phyloP scores from a whole-genome alignment of 2,113 vertebrate genomes.

The Crotalus horridus region DNA sequence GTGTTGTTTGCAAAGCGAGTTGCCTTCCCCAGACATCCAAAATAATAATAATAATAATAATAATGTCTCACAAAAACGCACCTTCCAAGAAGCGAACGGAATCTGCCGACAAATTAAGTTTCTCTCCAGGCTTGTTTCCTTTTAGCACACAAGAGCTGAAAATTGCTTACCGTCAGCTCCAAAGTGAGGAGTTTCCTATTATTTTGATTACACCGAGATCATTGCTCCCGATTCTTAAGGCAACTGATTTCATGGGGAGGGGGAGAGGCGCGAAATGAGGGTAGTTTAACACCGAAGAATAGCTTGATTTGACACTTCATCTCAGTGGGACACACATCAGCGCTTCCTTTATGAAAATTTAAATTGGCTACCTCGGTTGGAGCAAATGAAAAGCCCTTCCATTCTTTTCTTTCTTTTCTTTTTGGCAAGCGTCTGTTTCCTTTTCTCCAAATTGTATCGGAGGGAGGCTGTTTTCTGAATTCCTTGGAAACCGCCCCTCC shows the following conservation, averaged over 20 bases:
- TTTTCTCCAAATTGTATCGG: constrained; percentile 45
- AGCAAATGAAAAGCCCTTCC: constrained; percentile 55
- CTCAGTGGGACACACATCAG: constrained; percentile 48
- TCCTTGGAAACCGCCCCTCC: background rate
- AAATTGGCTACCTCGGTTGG: constrained; percentile 62
- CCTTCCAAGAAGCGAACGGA: background rate
- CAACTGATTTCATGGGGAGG: background rate
- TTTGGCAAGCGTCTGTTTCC: constrained; percentile 10
- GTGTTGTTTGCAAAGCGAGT: background rate
- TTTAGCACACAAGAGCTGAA: background rate
- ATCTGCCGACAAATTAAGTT: constrained; percentile 10
- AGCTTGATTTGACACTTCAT: constrained; percentile 52
- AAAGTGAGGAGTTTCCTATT: constrained; percentile 27
- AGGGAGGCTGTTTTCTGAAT: background rate
- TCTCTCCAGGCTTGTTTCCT: constrained; percentile 11
- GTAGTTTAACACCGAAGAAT: constrained; percentile 51
- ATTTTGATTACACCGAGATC: constrained; percentile 57
- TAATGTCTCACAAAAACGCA: background rate
- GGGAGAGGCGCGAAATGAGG: constrained; percentile 6
- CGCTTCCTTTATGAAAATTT: constrained; percentile 63
- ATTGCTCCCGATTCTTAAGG: constrained; percentile 42
- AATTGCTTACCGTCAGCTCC: background rate
- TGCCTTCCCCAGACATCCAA: background rate
- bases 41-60: background rate
- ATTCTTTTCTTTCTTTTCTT: constrained; percentile 33